Evolutionary conservation across 1,140 invertebrate species (phyloP).

Genomic region (Drosophila prosaltans): DNA sequence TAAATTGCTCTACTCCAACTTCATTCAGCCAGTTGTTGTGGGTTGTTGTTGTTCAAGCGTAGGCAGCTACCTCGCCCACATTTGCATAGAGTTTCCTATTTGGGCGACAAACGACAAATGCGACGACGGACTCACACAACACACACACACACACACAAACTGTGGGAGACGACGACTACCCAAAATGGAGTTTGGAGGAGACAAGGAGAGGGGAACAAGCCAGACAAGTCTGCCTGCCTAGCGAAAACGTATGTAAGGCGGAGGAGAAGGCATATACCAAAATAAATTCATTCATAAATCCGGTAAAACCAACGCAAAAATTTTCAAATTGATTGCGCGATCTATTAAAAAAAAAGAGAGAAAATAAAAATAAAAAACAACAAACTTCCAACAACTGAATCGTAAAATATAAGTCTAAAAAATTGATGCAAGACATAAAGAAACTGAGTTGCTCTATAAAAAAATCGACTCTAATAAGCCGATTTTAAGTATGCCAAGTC

Average conservation of each 20-base stretch:
- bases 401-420: slow-evolving; percentile 12
- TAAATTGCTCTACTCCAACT: slow-evolving; percentile 47
- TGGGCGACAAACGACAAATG: slow-evolving; percentile 78
- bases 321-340: slow-evolving; percentile 79
- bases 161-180: slow-evolving; percentile 42
- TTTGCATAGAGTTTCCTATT: slow-evolving; percentile 73
- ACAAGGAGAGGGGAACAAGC: slow-evolving; percentile 45
- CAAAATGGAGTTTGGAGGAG: slow-evolving; percentile 1
- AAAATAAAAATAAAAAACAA: slow-evolving; percentile 11
- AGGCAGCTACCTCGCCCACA: slow-evolving; percentile 74
- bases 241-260: slow-evolving; percentile 38
- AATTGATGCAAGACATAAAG: neutral
- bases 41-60: slow-evolving; percentile 69
- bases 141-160: slow-evolving; percentile 43
- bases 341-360: slow-evolving; percentile 47
- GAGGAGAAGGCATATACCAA: slow-evolving; percentile 54
- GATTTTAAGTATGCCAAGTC: neutral
- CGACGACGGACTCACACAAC: slow-evolving; percentile 48
- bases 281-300: slow-evolving; percentile 82
- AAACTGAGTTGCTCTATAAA: slow-evolving; percentile 12
- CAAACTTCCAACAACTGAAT: slow-evolving; percentile 39
- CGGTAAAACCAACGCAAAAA: slow-evolving; percentile 80
- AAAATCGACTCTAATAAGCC: neutral
- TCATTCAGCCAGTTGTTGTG: slow-evolving; percentile 65
- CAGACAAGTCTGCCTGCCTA: slow-evolving; percentile 70